phyloP scores from a whole-genome alignment of 1,140 invertebrate genomes.

The Bemisia tabaci region DNA sequence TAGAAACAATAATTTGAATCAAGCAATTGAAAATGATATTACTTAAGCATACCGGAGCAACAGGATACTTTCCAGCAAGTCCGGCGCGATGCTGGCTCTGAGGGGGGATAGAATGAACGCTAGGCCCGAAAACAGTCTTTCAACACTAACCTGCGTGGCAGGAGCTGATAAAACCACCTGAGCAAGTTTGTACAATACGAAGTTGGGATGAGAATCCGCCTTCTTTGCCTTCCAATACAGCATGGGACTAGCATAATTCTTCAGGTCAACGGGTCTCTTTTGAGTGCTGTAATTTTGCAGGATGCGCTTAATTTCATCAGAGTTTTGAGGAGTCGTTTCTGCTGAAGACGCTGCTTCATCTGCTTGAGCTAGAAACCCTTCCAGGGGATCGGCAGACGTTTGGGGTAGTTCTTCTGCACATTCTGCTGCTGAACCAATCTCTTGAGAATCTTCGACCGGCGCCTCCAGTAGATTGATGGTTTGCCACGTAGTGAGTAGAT shows the following conservation, averaged over 20 bases:
- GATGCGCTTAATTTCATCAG: background rate
- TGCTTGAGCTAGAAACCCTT: background rate
- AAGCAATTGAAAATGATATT: too few relatives aligned
- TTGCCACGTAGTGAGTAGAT: background rate
- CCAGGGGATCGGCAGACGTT: background rate
- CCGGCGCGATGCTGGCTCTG: background rate
- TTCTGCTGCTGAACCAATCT: background rate
- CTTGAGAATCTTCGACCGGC: background rate
- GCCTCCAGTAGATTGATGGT: background rate
- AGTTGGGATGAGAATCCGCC: background rate
- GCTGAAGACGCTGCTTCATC: background rate
- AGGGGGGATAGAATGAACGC: conserved; percentile 2
- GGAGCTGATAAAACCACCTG: conserved; percentile 1
- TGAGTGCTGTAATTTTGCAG: background rate
- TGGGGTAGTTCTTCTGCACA: background rate
- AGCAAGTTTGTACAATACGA: background rate
- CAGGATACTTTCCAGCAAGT: background rate
- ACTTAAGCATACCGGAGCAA: background rate
- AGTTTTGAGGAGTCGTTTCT: background rate
- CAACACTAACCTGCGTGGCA: conserved; percentile 4
- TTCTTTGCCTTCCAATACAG: background rate
- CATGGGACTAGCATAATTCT: background rate
- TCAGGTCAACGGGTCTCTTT: background rate
- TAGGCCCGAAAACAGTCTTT: conserved; percentile 9
- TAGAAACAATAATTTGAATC: background rate